A percentile compares a stretch with the other conserved stretches of the same genome.
These are phyloP conservation scores for Myioborus miniatus DNA, from an alignment of 2,797 vertebrate species.

Conservation along the genomic window DNA sequence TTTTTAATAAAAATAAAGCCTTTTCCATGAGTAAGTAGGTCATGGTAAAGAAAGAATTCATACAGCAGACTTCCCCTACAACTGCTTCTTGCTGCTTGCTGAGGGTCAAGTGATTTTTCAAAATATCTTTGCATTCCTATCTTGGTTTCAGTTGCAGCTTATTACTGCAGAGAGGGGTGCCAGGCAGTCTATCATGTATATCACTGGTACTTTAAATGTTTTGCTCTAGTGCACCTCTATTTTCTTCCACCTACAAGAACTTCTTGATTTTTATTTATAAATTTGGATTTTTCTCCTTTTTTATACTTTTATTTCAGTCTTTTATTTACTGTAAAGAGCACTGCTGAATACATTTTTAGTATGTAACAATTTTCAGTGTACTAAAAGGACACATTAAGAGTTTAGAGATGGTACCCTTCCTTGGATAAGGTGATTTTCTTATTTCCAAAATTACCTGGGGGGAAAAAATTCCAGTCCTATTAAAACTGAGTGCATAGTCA, in stretches of 20 bases:
- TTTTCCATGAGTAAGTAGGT: neutral
- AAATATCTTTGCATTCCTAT: neutral
- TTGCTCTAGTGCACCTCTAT: neutral
- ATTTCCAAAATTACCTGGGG: neutral
- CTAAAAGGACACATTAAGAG: neutral
- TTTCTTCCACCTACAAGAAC: neutral
- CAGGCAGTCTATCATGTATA: neutral
- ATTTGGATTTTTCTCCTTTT: neutral
- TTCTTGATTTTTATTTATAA: neutral
- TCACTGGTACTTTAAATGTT: neutral
- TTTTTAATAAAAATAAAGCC: neutral
- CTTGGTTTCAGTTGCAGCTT: neutral
- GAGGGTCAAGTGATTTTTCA: neutral
- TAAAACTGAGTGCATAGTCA: neutral
- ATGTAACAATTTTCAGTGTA: neutral
- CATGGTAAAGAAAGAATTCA: neutral
- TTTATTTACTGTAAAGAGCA: neutral
- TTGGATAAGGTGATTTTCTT: neutral
- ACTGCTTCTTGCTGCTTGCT: neutral
- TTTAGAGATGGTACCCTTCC: neutral
- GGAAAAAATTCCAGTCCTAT: accelerated
- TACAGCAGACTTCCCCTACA: neutral
- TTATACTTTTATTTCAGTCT: neutral
- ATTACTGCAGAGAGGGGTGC: neutral
- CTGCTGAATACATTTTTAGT: neutral